Evolutionary conservation across 2,797 vertebrate genomes (phyloP).

Genomic region (Melanotaenia pygmaea): DNA sequence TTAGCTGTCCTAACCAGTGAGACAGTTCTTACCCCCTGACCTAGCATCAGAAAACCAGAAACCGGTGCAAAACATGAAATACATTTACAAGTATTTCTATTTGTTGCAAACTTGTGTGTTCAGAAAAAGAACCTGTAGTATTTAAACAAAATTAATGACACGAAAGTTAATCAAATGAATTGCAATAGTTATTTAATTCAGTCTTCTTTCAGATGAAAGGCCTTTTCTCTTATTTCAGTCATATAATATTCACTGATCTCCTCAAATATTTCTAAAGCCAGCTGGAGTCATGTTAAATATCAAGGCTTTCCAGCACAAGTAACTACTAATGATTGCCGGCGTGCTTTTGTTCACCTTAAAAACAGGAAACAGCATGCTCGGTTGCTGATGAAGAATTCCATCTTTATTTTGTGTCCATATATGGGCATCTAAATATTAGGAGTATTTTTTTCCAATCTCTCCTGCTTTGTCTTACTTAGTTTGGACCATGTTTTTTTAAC

Average conservation of each 20-base stretch:
- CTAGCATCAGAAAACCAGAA: too few relatives aligned
- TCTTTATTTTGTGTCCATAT: slow-evolving; percentile 50
- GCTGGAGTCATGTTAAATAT: slow-evolving; percentile 32
- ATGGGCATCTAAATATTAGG: slow-evolving; percentile 34
- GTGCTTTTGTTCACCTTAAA: slow-evolving; percentile 43
- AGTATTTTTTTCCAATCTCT: slow-evolving; percentile 37
- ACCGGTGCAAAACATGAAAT: too few relatives aligned
- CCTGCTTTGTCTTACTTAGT: slow-evolving; percentile 38
- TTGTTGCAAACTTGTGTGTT: too few relatives aligned
- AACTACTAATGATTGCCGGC: slow-evolving; percentile 31
- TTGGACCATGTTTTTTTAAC: slow-evolving; percentile 34
- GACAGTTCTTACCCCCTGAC: too few relatives aligned
- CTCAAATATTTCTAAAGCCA: slow-evolving; percentile 31
- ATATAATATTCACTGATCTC: slow-evolving; percentile 15
- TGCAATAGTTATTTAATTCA: not conserved
- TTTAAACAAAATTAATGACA: too few relatives aligned
- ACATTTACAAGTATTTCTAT: too few relatives aligned
- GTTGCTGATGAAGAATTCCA: slow-evolving; percentile 44
- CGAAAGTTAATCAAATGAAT: too few relatives aligned
- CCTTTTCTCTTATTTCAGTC: slow-evolving; percentile 15
- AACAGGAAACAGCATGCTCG: slow-evolving; percentile 27
- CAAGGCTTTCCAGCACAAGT: slow-evolving; percentile 15
- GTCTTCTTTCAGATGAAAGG: not conserved
- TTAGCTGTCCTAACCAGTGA: too few relatives aligned
- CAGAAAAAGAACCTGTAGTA: too few relatives aligned